These are phyloP conservation scores for Cheumatopsyche charites DNA, from an alignment of 1,140 invertebrate genomes.

Conservation along the genomic window DNA sequence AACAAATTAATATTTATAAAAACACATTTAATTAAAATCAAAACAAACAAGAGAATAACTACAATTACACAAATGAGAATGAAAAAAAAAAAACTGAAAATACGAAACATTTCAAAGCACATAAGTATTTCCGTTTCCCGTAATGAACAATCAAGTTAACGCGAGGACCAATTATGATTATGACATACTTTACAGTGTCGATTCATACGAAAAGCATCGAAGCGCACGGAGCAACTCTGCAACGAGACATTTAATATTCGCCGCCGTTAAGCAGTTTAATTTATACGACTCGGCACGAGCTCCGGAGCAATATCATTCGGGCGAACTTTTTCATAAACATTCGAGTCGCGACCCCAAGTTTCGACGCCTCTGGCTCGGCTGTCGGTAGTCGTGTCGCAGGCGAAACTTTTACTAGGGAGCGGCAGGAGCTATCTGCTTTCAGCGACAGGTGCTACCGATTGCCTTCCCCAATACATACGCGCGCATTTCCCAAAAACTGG, in stretches of 20 bases:
- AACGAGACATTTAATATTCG: constrained; percentile 2
- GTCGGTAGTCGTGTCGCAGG: neutral
- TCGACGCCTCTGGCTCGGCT: neutral
- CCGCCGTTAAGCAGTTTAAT: constrained; percentile 20
- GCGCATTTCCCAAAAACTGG: neutral
- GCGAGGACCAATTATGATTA: too few relatives aligned
- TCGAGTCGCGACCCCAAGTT: constrained; percentile 27
- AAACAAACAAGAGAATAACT: too few relatives aligned
- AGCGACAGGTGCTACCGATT: constrained; percentile 47
- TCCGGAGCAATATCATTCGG: constrained; percentile 36
- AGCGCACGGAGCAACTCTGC: too few relatives aligned
- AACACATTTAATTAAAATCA: neutral
- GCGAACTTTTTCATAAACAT: constrained; percentile 45
- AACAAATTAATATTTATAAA: neutral
- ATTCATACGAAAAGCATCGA: too few relatives aligned
- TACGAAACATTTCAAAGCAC: too few relatives aligned
- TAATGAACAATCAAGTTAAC: too few relatives aligned
- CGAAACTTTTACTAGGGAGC: constrained; percentile 2
- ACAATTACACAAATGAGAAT: too few relatives aligned
- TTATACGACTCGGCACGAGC: constrained; percentile 36
- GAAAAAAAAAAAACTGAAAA: too few relatives aligned
- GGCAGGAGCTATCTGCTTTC: constrained; percentile 37
- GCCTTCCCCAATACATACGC: constrained; percentile 19
- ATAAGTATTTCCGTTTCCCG: too few relatives aligned
- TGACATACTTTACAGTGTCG: too few relatives aligned